phyloP scores from a whole-genome alignment of 1,140 invertebrate genomes.

The Platorchestia sp. region DNA sequence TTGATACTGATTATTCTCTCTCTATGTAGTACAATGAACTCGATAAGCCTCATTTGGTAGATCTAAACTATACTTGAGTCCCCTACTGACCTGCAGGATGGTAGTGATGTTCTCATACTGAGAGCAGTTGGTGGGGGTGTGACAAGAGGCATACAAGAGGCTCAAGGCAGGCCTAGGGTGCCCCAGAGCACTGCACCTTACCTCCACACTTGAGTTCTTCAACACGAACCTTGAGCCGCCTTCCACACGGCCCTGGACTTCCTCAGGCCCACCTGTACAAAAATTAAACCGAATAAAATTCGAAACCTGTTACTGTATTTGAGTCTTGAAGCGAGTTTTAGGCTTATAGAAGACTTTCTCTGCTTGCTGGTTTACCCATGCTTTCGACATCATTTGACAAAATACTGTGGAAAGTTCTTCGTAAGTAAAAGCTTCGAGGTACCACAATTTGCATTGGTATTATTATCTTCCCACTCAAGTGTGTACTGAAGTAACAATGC shows the following conservation, averaged over 20 bases:
- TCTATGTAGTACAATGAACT: not conserved
- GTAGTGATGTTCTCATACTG: not conserved
- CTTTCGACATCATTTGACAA: not conserved
- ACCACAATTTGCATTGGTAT: too few species aligned
- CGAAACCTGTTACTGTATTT: too few species aligned
- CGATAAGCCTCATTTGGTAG: not conserved
- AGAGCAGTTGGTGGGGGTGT: not conserved
- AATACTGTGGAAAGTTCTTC: too few species aligned
- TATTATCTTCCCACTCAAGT: not conserved
- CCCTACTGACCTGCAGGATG: not conserved
- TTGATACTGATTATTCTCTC: too few species aligned
- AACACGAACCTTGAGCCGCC: not conserved
- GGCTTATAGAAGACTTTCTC: too few species aligned
- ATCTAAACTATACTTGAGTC: not conserved
- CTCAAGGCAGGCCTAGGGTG: not conserved
- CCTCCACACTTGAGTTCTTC: not conserved
- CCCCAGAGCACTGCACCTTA: not conserved
- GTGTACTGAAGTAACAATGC: not conserved
- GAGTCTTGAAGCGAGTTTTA: too few species aligned
- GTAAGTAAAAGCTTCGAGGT: too few species aligned
- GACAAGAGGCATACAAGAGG: not conserved
- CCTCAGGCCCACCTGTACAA: not conserved
- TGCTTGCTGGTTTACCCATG: not conserved
- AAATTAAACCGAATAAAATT: not conserved
- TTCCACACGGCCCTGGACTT: not conserved